Conservation (phyloP, 2,888 invertebrate species). For the Hirtodrosophila alboralis region DNA sequence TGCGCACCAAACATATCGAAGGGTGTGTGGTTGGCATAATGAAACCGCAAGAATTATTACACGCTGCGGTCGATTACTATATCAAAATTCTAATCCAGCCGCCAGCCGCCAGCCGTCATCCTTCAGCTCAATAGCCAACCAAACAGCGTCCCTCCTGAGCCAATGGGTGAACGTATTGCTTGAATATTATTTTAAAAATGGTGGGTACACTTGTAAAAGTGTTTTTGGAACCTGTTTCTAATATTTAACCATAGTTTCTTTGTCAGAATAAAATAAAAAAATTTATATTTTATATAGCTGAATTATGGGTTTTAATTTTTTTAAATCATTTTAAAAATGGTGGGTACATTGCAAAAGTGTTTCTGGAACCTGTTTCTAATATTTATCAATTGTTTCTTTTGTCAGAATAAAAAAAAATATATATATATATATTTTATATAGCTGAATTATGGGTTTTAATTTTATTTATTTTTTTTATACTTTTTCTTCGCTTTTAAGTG, state of each 20-base stretch:
- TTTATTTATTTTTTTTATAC: too few relatives aligned
- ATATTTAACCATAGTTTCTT: too few relatives aligned
- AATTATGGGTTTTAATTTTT: too few relatives aligned
- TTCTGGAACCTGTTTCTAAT: background rate
- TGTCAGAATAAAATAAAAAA: too few relatives aligned
- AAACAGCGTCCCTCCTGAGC: conserved; percentile 48
- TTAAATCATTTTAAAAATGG: conserved; percentile 37
- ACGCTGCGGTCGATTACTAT: conserved; percentile 79
- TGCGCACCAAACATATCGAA: conserved; percentile 60
- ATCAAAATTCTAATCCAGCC: conserved; percentile 68
- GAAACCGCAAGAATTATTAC: conserved; percentile 82
- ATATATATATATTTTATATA: too few relatives aligned
- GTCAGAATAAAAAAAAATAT: too few relatives aligned
- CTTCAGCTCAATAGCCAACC: conserved; percentile 56
- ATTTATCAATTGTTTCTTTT: too few relatives aligned
- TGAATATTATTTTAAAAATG: conserved; percentile 29
- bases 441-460: too few relatives aligned
- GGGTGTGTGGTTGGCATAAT: conserved; percentile 77
- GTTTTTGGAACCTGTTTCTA: background rate
- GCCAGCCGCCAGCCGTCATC: conserved; percentile 27
- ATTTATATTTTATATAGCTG: too few relatives aligned
- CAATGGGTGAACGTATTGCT: conserved; percentile 45
- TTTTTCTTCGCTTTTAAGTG: too few relatives aligned
- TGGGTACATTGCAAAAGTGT: conserved; percentile 8
- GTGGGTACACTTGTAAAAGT: conserved; percentile 14